Base-by-base conservation (phyloP, 1,140 invertebrate genomes). In the Microplitis demolitor region DNA sequence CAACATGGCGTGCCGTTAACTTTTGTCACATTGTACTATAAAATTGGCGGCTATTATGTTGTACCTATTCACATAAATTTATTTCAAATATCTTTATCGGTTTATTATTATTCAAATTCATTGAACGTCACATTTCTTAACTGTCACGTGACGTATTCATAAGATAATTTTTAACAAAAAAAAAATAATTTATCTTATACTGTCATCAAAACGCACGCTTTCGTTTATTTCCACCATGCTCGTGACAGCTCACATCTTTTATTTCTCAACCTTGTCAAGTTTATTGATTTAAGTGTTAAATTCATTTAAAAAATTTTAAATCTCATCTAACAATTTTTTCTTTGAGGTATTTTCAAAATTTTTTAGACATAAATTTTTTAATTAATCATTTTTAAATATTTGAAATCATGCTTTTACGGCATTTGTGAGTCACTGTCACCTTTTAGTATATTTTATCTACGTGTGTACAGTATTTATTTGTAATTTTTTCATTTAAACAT, bases 1-100 rank as follows among this genome's bases (percentile, higher is more conserved):
- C 90, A 92, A 92, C 90, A 92, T 92, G 91, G 91, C 91, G 91
- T 89, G 89, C 88, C 84, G 79, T 87, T 78, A 80, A 69, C 50
- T 80, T 82, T 83, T 83, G 78, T 83, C 77, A 81, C 80, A 80
- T 81, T 78, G 78, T 63, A 71, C 69, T 31, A 39, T 64, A 35
- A 69, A 71, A 51, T 75, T 70, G 31, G 72, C 68, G 58, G 64
- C 16, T 64, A 71, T 35, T 51, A 1, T 14, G 37, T 50, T 34
- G 33, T 56, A 34, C 9, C n/a, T 31, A 11, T 56, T 67, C 31
- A 33, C 16, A 56, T 16, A 56, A 50, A 50, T 50, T 54, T 54
- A n/a, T 8, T 54, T 13, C 34, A 16, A 53, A 31, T 8, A 45
- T 45, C 37, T 39, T 37, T 13, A 64, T 13, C 37, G 4, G 11